Base-by-base conservation (phyloP, 1,140 invertebrate genomes). In the Scaptomyza pallida region DNA sequence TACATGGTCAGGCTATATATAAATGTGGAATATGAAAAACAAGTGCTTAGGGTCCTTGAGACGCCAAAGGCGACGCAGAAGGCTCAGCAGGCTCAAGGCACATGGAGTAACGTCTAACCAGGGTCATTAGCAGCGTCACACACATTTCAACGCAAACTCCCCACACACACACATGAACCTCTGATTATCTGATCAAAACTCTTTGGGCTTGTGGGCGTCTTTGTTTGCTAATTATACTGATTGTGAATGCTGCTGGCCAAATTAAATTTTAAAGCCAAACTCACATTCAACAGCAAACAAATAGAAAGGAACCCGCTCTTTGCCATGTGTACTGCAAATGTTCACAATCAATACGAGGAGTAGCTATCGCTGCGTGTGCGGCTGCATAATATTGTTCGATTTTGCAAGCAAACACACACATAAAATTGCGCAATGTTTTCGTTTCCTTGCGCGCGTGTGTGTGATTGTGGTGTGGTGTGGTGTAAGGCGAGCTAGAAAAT, bases 311-410 rank as follows among this genome's bases (percentile, higher is more conserved):
- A n/a, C 43, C 45, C 17, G 44, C 6, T n/a, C 50, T 23, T 30
- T 35, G 5, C 43, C 16, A 59, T 56, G 41, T 56, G 26, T 48
- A n/a, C 16, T 12, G 15, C 37, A 37, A 44, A 44, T 43, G 51
- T 62, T 60, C 23, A 23, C 72, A 76, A 80, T 76, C 68, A 85
- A 75, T 72, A 19, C 17, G n/a, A 9, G 2, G 59, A 63, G 16
- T n/a, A 44, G 54, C 35, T 67, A 26, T 67, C 12, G 33, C 33
- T 37, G 72, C 40, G 60, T 86, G 69, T 86, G 76, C 43, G 60
- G 47, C 81, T 80, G 80, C 81, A 85, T 86, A 85, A 85, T 86
- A 77, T 81, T 57, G 47, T 77, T 74, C 72, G 72, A 70, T 80
- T 79, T 76, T 67, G 65, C 75, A 16, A 45, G 13, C 64, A 64